phyloP scores from a whole-genome alignment of 2,113 vertebrate genomes.

The Cephalopterus ornatus region DNA sequence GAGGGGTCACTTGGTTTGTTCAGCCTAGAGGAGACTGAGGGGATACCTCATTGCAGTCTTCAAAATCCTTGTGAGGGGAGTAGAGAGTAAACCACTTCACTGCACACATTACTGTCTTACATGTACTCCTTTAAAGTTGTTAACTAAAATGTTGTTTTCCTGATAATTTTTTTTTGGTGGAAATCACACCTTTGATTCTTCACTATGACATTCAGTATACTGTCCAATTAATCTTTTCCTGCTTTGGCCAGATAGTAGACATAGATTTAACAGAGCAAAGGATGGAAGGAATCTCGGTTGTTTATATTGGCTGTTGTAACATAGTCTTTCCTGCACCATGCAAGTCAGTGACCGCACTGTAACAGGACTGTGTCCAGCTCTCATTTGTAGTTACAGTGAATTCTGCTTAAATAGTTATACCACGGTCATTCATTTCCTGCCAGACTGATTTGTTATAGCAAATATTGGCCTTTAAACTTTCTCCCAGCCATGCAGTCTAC shows the following conservation, averaged over 20 bases:
- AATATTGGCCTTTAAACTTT: neutral
- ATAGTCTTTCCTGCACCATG: neutral
- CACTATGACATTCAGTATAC: neutral
- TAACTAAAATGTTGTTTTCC: neutral
- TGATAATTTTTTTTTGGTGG: fast-evolving
- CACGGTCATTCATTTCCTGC: neutral
- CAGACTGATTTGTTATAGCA: neutral
- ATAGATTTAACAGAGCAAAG: neutral
- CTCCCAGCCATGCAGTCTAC: neutral
- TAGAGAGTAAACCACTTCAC: neutral
- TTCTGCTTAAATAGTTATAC: neutral
- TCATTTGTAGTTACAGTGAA: neutral
- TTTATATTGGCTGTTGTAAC: neutral
- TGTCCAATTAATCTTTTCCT: neutral
- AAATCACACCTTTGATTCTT: neutral
- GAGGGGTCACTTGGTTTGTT: neutral
- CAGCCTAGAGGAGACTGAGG: no score
- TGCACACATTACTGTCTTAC: neutral
- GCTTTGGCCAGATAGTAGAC: neutral
- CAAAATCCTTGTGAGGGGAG: neutral
- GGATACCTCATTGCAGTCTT: neutral
- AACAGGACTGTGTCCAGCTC: neutral
- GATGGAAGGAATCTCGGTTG: neutral
- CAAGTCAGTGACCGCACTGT: neutral
- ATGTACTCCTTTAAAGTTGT: neutral